These are phyloP conservation scores for Gryllus bimaculatus DNA, from an alignment of 1,140 invertebrate species.

Conservation along the genomic window DNA sequence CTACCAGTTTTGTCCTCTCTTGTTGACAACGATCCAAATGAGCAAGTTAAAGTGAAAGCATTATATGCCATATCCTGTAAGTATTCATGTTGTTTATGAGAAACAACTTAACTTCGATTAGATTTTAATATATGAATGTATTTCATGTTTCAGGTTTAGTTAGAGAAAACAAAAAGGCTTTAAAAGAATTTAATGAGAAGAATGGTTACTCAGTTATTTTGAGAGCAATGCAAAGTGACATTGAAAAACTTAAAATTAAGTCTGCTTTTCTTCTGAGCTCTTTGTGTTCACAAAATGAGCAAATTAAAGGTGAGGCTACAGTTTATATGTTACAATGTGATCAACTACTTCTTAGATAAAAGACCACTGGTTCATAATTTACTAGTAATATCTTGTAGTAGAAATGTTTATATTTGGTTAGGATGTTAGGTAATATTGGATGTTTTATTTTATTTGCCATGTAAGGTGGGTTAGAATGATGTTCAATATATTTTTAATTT, in stretches of 20 bases:
- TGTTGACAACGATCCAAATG: slow-evolving; percentile 47
- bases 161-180: slow-evolving; percentile 45
- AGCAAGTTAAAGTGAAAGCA: slow-evolving; percentile 51
- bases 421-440: too few species aligned
- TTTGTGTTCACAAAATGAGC: slow-evolving; percentile 43
- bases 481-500: too few species aligned
- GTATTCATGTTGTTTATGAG: slow-evolving; percentile 25
- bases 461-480: too few species aligned
- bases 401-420: too few species aligned
- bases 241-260: slow-evolving; percentile 55
- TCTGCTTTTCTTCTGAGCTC: slow-evolving; percentile 55
- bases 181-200: slow-evolving; percentile 45
- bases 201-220: slow-evolving; percentile 54
- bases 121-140: neutral
- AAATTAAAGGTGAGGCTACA: slow-evolving; percentile 42
- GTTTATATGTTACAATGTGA: too few species aligned
- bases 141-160: slow-evolving; percentile 43
- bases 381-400: too few species aligned
- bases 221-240: slow-evolving; percentile 45
- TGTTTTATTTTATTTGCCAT: too few species aligned
- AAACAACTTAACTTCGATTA: too few species aligned
- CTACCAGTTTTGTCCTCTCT: slow-evolving; percentile 54
- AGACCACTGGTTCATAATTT: too few species aligned
- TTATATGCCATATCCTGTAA: slow-evolving; percentile 67
- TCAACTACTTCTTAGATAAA: too few species aligned